phyloP scores from a whole-genome alignment of 2,888 invertebrate species.

The Sinodicranocentrus sp. region DNA sequence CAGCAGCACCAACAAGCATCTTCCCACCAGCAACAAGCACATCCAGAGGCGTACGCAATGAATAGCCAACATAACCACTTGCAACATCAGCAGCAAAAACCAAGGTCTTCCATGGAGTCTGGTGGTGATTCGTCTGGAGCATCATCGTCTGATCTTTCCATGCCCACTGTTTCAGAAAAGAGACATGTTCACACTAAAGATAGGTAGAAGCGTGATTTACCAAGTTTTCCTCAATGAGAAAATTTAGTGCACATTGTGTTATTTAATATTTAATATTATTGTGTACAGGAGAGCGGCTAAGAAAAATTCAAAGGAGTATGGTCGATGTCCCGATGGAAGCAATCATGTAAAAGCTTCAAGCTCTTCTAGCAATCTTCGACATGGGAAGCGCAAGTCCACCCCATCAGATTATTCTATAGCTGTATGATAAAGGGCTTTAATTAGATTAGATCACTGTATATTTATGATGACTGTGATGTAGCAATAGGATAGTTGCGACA shows the following conservation, averaged over 20 bases:
- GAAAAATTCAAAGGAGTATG: conserved; percentile 48
- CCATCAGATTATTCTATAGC: conserved; percentile 71
- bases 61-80: neutral
- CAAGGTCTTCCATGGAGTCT: conserved; percentile 32
- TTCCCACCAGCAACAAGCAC: conserved; percentile 28
- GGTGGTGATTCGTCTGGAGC: conserved; percentile 39
- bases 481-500: neutral
- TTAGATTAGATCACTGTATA: neutral
- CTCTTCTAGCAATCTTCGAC: conserved; percentile 45
- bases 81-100: conserved; percentile 38
- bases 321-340: conserved; percentile 17
- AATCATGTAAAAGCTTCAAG: conserved; percentile 46
- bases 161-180: conserved; percentile 41
- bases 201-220: conserved; percentile 10
- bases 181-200: conserved; percentile 47
- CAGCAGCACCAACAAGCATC: conserved; percentile 30
- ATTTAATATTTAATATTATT: no score
- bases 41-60: neutral
- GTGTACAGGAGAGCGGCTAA: conserved; percentile 34
- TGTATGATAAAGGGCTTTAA: conserved; percentile 64
- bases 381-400: conserved; percentile 58
- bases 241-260: no score
- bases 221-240: neutral
- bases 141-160: conserved; percentile 36
- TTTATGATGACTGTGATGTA: conserved; percentile 42